Base-by-base conservation (phyloP, 2,888 invertebrate species). In the Phlogophora meticulosa region DNA sequence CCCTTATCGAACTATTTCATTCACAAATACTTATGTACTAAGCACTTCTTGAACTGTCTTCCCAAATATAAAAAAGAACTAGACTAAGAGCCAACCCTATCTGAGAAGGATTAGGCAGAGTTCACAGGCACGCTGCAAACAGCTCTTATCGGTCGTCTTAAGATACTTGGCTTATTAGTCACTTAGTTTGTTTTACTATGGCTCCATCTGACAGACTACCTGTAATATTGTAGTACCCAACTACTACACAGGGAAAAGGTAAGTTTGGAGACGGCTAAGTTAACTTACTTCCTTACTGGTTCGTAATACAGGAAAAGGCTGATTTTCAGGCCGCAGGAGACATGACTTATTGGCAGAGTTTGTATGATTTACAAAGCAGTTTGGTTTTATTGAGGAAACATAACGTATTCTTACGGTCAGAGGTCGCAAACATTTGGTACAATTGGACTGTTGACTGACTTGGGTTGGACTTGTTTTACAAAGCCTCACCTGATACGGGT, bases 131-230 rank as follows among this genome's bases (percentile, higher is more conserved):
- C 66, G 61, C 59, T 49, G 76, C 78, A 74, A 83, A 85, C 80
- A 81, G 60, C 71, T 73, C 77, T 85, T 85, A 84, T 84, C 84
- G 75, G 80, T 80, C 76, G 78, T 73, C 59, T 69, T 32, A 52
- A 66, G 51, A 78, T 80, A 76, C 72, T 80, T 80, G 64, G 74
- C 77, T 75, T 81, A 80, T 85, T 82, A 84, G 82, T 85, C 80
- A 82, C 76, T 73, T 53, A 69, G 63, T 68, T 68, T 52, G 62
- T 73, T 66, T 28, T 49, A 64, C 65, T 48, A 17, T 34, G 42
- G 38, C 45, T 4, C 38, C 22, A 34, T 22, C 7, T n/a, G 11
- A 9, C n/a, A 24, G 43, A 38, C 22, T 66, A 78, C 61, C 66
- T 46, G 40, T 7, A 42, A 17, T 28, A 28, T 28, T 5, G 4